Conservation (phyloP, 1,140 invertebrate genomes). For the Trachymyrmex septentrionalis region DNA sequence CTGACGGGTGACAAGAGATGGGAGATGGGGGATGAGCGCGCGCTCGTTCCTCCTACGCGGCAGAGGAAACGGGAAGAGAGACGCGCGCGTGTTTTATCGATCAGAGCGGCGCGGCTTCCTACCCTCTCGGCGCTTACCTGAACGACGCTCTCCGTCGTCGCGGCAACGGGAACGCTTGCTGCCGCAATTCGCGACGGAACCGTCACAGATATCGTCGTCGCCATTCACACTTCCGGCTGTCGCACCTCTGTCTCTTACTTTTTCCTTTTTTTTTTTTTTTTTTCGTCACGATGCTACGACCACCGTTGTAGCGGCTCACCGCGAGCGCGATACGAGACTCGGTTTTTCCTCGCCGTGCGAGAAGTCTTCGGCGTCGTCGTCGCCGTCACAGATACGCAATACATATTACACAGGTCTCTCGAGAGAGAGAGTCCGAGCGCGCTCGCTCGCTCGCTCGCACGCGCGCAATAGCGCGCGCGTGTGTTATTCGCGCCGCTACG, state of each 20-base stretch:
- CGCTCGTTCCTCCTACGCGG: slow-evolving; percentile 6
- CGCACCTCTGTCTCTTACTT: background rate
- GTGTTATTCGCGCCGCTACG: background rate
- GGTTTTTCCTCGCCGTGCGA: background rate
- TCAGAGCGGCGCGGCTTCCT: slow-evolving; percentile 15
- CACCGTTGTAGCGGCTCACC: background rate
- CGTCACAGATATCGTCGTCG: background rate
- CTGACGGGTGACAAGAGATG: too few relatives aligned
- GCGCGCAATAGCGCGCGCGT: background rate
- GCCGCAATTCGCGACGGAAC: background rate
- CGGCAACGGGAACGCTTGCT: background rate
- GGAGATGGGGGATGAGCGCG: slow-evolving; percentile 1
- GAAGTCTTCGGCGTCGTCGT: background rate
- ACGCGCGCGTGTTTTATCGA: slow-evolving; percentile 50
- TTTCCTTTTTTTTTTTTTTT: background rate
- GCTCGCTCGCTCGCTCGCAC: too few relatives aligned
- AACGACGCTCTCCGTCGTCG: background rate
- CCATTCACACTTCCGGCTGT: background rate
- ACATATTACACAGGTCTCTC: slow-evolving; percentile 41
- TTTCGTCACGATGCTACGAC: background rate
- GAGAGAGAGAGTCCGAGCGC: background rate
- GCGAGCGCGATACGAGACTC: background rate
- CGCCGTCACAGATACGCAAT: slow-evolving; percentile 19
- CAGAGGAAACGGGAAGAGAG: slow-evolving; percentile 29
- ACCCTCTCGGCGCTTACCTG: slow-evolving; percentile 47